Base-by-base conservation (phyloP, 2,113 vertebrate genomes). In the Gambusia affinis region DNA sequence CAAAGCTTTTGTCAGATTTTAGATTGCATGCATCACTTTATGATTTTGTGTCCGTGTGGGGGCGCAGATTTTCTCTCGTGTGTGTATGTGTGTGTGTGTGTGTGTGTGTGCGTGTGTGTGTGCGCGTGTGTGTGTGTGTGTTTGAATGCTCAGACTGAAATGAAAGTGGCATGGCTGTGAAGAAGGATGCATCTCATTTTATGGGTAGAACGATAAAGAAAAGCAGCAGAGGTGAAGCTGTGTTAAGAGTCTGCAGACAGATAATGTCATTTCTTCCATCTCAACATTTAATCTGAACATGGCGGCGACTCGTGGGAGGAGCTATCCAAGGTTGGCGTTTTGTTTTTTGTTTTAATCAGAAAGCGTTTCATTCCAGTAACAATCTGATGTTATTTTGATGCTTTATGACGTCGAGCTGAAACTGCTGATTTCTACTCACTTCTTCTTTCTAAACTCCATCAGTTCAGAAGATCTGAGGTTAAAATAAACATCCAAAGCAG, bases 271-370 rank as follows among this genome's bases (percentile, higher is more conserved):
- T 88, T 80, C 71, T 78, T 78, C 79, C 75, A 77, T 83, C 88
- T 91, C 87, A 73, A 85, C 82, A 88, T 92, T 87, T 92, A 87
- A 91, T 92, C 89, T 88, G 92, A 91, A 92, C 92, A 82, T 91
- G 70, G 77, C 17, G 39, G 70, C 76, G 82, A 67, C 81, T 86
- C 89, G 62, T 85, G 90, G 88, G 85, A 87, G 80, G 85, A 87
- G 83, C 72, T 86, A 90, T 85, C 78, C 82, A 76, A 89, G 89
- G 88, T 83, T 88, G 80, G 68, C 80, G 88, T 87, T 88, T 81
- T 77, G 83, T 90, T 91, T 87, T 88, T 87, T 84, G 91, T 92
- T 81, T 87, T 81, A 90, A 90, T 90, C 88, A 86, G 87, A 87
- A 83, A 51, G 69, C 15, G 10, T 83, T 72, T 70, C 73, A 66